Base-by-base conservation (phyloP, 2,113 vertebrate species). In the Eulemur rufifrons region DNA sequence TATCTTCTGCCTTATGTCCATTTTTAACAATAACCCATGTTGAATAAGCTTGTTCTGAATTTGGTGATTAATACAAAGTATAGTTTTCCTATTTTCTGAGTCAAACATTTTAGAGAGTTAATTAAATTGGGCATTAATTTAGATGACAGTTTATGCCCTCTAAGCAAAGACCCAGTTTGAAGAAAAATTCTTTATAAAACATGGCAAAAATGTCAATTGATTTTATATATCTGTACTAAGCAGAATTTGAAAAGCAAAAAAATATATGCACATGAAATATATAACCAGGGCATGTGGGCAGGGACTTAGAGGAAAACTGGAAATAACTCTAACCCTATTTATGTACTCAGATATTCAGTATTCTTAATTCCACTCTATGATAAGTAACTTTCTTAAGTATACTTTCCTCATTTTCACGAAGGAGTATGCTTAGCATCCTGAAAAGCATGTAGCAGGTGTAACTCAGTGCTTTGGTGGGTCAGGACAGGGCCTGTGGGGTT, bases 161-260 rank as follows among this genome's bases (percentile, higher is more conserved):
- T 76, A 69, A 87, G 27, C 27, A 69, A 82, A 87, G 59, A 93
- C 1, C 37, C 68, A 34, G 29, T 45, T 47, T 84, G 42, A 88
- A 92, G 42, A 83, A 91, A 80, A 86, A 86, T 52, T 86, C 3
- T 68, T 59, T 66, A 3, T 42, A 50, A 94, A 86, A 32, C 27
- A 59, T 37, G 13, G 45, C 12, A 81, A 85, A 89, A 86, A 74
- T 56, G 8, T 68, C 59, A 25, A 10, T 47, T 69, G 29, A 54
- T 71, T 9, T 6, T 42, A 59, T 90, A 47, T 94, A 86, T 81
- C 73, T 91, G 32, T 34, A 66, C 87, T 52, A 27, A 82, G 34
- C 64, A 5, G 56, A 86, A 96, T 94, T 91, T 82, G 73, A 91
- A 82, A 90, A 86, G 21, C 47, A 74, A 78, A 34, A 95, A 95